phyloP scores from a whole-genome alignment of 2,888 invertebrate species.

The Agonopterix subpropinquella region DNA sequence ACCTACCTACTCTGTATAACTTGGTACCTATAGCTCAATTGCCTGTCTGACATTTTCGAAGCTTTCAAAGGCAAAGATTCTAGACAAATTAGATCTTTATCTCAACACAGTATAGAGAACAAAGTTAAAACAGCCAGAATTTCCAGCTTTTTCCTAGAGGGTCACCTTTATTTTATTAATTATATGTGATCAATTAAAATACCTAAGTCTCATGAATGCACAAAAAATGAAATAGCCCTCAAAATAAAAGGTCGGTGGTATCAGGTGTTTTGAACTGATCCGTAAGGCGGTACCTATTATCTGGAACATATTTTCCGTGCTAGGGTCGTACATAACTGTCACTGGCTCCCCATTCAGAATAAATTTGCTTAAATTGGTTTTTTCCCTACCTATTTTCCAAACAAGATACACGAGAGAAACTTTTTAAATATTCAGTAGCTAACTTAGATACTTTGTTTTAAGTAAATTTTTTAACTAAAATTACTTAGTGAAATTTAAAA shows the following conservation, averaged over 20 bases:
- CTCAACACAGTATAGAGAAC: too few species aligned
- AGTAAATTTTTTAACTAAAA: background rate
- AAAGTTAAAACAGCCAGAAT: too few species aligned
- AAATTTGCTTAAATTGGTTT: conserved; percentile 42
- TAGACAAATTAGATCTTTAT: too few species aligned
- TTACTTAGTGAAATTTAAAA: background rate
- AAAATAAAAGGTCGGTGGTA: conserved; percentile 44
- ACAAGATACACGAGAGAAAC: background rate
- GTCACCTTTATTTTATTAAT: too few species aligned
- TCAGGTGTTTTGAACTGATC: conserved; percentile 68
- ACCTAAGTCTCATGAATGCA: conserved; percentile 1
- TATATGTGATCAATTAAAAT: too few species aligned
- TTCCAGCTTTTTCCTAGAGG: too few species aligned
- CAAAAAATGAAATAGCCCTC: conserved; percentile 24
- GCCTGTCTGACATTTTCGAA: conserved; percentile 2
- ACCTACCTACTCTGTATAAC: too few species aligned
- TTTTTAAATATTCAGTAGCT: background rate
- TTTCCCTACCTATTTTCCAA: background rate
- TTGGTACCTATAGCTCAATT: background rate
- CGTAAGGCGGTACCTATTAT: conserved; percentile 53
- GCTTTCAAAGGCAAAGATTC: conserved; percentile 5
- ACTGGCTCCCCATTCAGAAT: conserved; percentile 52
- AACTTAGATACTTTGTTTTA: background rate
- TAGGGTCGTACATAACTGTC: conserved; percentile 41
- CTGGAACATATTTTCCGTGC: conserved; percentile 58